phyloP scores from a whole-genome alignment of 2,797 vertebrate genomes.

The Borostomias antarcticus region DNA sequence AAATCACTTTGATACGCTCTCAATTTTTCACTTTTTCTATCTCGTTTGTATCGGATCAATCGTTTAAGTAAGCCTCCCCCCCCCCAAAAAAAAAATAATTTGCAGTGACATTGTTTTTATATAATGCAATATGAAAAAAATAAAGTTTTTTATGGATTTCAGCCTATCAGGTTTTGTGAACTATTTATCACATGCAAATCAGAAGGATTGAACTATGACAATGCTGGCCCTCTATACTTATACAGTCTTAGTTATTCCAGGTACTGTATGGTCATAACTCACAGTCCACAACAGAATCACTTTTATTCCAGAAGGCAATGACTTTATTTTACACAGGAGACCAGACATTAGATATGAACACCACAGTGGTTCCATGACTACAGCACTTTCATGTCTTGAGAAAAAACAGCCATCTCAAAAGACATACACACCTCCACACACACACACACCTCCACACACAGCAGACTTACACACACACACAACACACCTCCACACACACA shows the following conservation, averaged over 20 bases:
- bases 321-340: not conserved
- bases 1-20: slow-evolving; percentile 70
- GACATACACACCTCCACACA: too few relatives aligned
- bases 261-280: too few relatives aligned
- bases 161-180: slow-evolving; percentile 1
- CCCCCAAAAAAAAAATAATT: slow-evolving; percentile 50
- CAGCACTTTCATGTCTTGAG: not conserved
- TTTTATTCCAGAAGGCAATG: not conserved
- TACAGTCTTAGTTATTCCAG: too few relatives aligned
- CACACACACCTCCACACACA: too few relatives aligned
- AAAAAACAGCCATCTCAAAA: too few relatives aligned
- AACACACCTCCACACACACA: too few relatives aligned
- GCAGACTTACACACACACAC: too few relatives aligned
- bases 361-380: slow-evolving; percentile 11
- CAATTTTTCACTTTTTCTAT: slow-evolving; percentile 71
- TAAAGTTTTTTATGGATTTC: slow-evolving; percentile 69
- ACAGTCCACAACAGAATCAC: not conserved
- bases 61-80: slow-evolving; percentile 38
- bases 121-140: slow-evolving; percentile 68
- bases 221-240: too few relatives aligned
- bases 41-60: slow-evolving; percentile 64
- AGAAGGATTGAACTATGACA: not conserved
- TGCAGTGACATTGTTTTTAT: slow-evolving; percentile 69
- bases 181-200: not conserved
- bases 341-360: slow-evolving; percentile 13